Base-by-base conservation (phyloP, 2,888 invertebrate genomes). In the Amaurobius ferox region DNA sequence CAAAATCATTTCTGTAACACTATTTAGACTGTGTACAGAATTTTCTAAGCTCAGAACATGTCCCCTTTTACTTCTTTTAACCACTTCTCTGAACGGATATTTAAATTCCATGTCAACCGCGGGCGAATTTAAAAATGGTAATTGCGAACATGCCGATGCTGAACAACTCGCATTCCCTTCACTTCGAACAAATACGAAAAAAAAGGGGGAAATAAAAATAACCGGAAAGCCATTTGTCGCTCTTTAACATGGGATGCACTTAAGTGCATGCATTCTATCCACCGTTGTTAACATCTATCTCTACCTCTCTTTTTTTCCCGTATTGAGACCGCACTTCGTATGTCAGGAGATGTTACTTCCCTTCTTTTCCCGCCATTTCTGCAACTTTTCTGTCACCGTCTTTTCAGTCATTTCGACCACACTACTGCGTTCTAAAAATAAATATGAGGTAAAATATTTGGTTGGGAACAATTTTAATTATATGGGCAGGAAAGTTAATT, bases 211-310 rank as follows among this genome's bases (percentile, higher is more conserved):
- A 44, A 44, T 44, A 44, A 44, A 44, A 44, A 44, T 16, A 44
- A 44, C 6, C 11, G n/a, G n/a, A 44, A 44, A 44, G n/a, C 11
- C 11, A 44, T 44, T 44, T 35, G 35, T 44, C 44, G 44, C n/a
- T 44, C 44, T 44, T 44, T 44, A 44, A 44, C 44, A 44, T 44
- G 44, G 16, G n/a, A 44, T 44, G 44, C 44, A 44, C n/a, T 44
- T 44, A 44, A 44, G 44, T 16, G n/a, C 44, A 44, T 5, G 16
- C n/a, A 44, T 44, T 44, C 11, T 16, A 11, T 44, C 6, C 44
- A 11, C 44, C n/a, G 2, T 16, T 9, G 2, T 16, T 44, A 16
- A 44, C 44, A 44, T 9, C 11, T 44, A 2, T 44, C 44, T 44
- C n/a, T 9, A 7, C 11, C 13, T 16, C n/a, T 16, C 2, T 44